Evolutionary conservation across 2,113 vertebrate species (phyloP).

Genomic region (Rynchops niger): DNA sequence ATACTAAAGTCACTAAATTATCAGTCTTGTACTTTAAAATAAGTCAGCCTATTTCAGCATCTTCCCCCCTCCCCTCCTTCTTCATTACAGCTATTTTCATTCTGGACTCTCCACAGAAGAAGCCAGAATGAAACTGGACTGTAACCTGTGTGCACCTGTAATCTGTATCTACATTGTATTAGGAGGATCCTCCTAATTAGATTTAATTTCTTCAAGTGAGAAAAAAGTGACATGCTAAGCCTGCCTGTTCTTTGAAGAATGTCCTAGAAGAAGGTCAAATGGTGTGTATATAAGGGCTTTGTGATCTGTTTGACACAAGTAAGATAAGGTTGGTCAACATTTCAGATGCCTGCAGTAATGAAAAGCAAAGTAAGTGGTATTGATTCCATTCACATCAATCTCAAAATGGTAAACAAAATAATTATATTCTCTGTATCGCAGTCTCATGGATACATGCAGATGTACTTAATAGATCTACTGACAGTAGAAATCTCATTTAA

Average conservation of each 20-base stretch:
- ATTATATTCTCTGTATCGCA: neutral
- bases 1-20: neutral
- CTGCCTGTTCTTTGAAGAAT: conserved; percentile 5
- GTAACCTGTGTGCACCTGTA: neutral
- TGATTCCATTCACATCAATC: conserved; percentile 24
- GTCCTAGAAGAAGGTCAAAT: conserved; percentile 15
- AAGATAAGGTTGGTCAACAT: conserved; percentile 16
- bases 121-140: no score
- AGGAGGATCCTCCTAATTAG: conserved; percentile 23
- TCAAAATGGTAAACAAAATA: conserved; percentile 35
- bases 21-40: neutral
- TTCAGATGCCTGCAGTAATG: conserved; percentile 23
- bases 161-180: neutral
- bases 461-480: neutral
- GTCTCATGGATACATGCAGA: neutral
- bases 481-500: neutral
- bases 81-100: neutral
- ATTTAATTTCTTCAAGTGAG: conserved; percentile 35
- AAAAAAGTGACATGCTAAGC: conserved; percentile 5
- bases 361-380: conserved; percentile 46
- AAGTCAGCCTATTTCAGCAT: neutral
- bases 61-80: neutral
- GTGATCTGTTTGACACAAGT: neutral
- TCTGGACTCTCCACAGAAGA: neutral
- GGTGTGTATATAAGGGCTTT: neutral